Evolutionary conservation across 2,113 vertebrate genomes (phyloP), one percentile per base, ranked within the genome.

Genomic region (Periophthalmodon schlosseri): DNA sequence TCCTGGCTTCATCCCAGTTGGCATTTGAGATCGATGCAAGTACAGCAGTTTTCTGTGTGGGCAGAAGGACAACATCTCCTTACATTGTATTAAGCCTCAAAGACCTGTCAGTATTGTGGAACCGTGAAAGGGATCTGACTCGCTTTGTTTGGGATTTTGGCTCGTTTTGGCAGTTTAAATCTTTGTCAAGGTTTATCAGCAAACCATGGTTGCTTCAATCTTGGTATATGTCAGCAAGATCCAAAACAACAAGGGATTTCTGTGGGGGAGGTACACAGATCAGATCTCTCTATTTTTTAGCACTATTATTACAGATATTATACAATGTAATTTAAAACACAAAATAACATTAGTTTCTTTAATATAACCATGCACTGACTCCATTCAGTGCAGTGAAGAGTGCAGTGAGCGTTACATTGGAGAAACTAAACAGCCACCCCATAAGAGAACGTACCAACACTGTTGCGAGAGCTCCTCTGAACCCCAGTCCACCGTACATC

Each of bases 41-140:
- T 65, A 9, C 34, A n/a, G 63, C 63, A 65, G 63, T 65, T 65
- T 65, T 65, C n/a, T 65, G 12, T 65, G 36, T 39, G 63, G 63
- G 63, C 34, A 65, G 63, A 39, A 13, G 63, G 20, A n/a, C 2
- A 65, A 39, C 18, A 65, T 10, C 63, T 21, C 34, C 33, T 18
- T 39, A 39, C 8, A 44, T 16, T n/a, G 63, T 39, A 34, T 65
- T 65, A 65, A 64, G n/a, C 63, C n/a, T 65, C 33, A 65, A 39
- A 39, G 63, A n/a, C 34, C 39, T 39, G 34, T 65, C 33, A 65
- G 34, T 8, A 65, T 36, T 65, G 61, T 65, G 7, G 5, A n/a
- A 60, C 23, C 58, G 5, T 61, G 58, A 61, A 61, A 61, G 23
- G 14, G 58, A 63, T 63, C 28, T 18, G 15, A 8, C 15, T 33